These are phyloP conservation scores for Raja brachyura DNA, from an alignment of 2,113 vertebrate genomes.

Conservation along the genomic window DNA sequence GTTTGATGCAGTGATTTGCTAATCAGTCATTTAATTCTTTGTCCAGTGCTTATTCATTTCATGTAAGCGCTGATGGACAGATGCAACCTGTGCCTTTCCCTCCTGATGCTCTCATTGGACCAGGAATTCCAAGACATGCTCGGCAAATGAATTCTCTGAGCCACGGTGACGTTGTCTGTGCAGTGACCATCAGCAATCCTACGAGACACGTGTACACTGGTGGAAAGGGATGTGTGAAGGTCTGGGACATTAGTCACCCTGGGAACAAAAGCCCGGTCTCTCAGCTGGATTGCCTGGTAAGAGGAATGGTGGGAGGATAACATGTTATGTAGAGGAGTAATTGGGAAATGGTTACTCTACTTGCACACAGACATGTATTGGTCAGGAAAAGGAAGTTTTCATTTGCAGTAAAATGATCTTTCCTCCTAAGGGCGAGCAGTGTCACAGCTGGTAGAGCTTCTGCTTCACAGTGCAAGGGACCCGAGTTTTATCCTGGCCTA, in stretches of 20 bases:
- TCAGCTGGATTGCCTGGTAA: slow-evolving; percentile 73
- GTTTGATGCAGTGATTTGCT: not conserved
- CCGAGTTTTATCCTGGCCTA: too few relatives aligned
- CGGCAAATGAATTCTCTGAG: slow-evolving; percentile 73
- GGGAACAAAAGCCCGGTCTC: slow-evolving; percentile 76
- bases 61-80: slow-evolving; percentile 71
- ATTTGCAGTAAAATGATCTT: not conserved
- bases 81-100: slow-evolving; percentile 76
- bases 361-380: not conserved
- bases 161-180: slow-evolving; percentile 71
- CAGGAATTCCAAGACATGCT: slow-evolving; percentile 70
- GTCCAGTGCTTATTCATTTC: slow-evolving; percentile 69
- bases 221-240: slow-evolving; percentile 72
- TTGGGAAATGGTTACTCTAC: not conserved
- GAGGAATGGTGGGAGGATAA: slow-evolving; percentile 38
- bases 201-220: slow-evolving; percentile 69
- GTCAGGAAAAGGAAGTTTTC: too few relatives aligned
- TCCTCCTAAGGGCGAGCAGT: too few relatives aligned
- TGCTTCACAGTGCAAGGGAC: too few relatives aligned
- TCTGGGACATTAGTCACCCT: slow-evolving; percentile 74
- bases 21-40: slow-evolving; percentile 38
- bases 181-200: slow-evolving; percentile 74
- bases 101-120: slow-evolving; percentile 71
- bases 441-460: too few relatives aligned
- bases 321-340: not conserved